Evolutionary conservation across 2,797 vertebrate genomes (phyloP), one percentile per base, ranked within the genome.

Genomic region (Syngnathus acus): DNA sequence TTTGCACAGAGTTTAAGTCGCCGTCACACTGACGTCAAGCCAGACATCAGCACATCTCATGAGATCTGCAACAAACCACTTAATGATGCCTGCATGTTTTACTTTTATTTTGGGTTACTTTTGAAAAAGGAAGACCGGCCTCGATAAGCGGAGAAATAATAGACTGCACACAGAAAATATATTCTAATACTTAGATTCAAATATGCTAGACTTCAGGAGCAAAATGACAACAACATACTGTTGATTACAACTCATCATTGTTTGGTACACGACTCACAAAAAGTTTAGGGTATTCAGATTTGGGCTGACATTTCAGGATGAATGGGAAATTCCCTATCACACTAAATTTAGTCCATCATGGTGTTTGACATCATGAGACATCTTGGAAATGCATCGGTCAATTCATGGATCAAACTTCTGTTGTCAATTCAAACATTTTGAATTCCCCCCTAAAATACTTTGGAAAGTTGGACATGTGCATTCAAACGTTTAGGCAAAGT

Each of bases 1-100:
- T 40, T 62, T 43, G 59, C 55, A 17, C 55, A 58, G 53, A 55
- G 26, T 57, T 37, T 57, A 32, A 37, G 6, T 14, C 13, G 32
- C 54, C 54, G 54, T 57, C 54, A 14, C 54, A 16, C 32, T 37
- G 55, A 58, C 55, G 55, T 58, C 55, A 58, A 58, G 26, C 14
- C 1, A 58, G 55, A 38, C 14, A 38, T 58, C 23, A 7, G 55
- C 13, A 8, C 55, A 37, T 58, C 55, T 58, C 55, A 17, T 58
- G 55, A 58, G 55, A 38, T 26, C 26, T 57, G 32, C 26, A 38
- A 13, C 21, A 26, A 26, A 26, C 9, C 11, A 26, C 53, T 26
- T 21, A 51, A 9, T 21, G 32, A 4, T 32, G 32, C 32, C 9
- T 11, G 23, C 23, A 13, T 14, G 13, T 58, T 58, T 26, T 37